Evolutionary conservation across 1,140 invertebrate species (phyloP).

Genomic region (Microplitis mediator): DNA sequence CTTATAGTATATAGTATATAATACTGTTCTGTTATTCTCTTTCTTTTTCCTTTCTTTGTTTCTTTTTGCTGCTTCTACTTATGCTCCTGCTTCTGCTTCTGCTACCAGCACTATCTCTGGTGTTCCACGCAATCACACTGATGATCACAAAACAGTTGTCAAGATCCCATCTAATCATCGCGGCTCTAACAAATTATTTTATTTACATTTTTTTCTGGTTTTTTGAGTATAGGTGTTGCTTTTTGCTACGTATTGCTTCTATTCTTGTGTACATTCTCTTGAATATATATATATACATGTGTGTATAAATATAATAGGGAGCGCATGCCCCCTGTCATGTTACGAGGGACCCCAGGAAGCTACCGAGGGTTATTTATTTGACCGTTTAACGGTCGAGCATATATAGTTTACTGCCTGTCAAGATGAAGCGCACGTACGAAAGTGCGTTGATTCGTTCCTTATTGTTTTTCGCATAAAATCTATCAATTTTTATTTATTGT

Average conservation of each 20-base stretch:
- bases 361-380: constrained; percentile 42
- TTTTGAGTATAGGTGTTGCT: not conserved
- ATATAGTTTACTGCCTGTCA: constrained; percentile 28
- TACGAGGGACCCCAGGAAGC: constrained; percentile 30
- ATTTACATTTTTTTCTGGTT: not conserved
- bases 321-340: constrained; percentile 32
- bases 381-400: constrained; percentile 37
- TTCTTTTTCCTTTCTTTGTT: constrained; percentile 1
- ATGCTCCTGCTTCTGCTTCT: no score
- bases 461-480: not conserved
- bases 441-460: no score
- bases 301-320: constrained; percentile 20
- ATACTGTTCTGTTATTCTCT: not conserved
- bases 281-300: constrained; percentile 7
- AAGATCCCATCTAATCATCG: no score
- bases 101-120: no score
- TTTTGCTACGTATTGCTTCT: not conserved
- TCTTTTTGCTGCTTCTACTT: not conserved
- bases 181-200: not conserved
- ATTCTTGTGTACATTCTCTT: constrained; percentile 28
- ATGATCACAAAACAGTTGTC: no score
- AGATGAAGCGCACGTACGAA: not conserved
- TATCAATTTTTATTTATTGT: not conserved
- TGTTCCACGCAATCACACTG: not conserved
- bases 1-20: not conserved